Base-by-base conservation (phyloP, 2,888 invertebrate species). In the Temnothorax ravouxi region DNA sequence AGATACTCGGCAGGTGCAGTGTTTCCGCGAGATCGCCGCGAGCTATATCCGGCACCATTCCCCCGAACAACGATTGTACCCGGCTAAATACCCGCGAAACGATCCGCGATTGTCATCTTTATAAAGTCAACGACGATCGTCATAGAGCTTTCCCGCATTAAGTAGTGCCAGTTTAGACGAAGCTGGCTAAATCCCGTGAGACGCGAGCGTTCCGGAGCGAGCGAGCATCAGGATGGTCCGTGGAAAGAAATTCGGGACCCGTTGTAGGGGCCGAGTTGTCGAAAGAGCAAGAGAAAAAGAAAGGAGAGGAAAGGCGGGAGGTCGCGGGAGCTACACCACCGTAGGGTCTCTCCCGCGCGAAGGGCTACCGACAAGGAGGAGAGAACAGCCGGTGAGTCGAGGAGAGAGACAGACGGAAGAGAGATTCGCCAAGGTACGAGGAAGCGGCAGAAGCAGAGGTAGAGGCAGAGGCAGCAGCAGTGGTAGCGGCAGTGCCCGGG, bases 401-500 rank as follows among this genome's bases (percentile, higher is more conserved):
- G 80, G 38, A 77, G 71, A 59, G 76, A 69, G 61, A 86, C 21
- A 50, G 83, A 59, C 66, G 81, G 77, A 84, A 75, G 85, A 86
- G 88, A 85, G 87, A 88, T 88, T 90, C 86, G 89, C 83, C 88
- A 89, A 89, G 89, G 89, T 88, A 89, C 85, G 88, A 88, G 89
- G 86, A 89, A 83, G 89, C 89, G 88, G 76, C 47, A 83, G 75
- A 52, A 25, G 67, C 44, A 84, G 72, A 72, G 67, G 84, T 38
- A 52, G 50, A 59, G 50, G 88, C 89, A 90, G 88, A 87, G 84
- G 90, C 84, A 89, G 86, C 85, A 88, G 89, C 89, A 89, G 88
- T 88, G 88, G 91, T 83, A 87, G 90, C 88, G 85, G 86, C 89
- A 87, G 89, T 92, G 94, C 94, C 94, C 94, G 93, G 94, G 93